phyloP scores from a whole-genome alignment of 2,888 invertebrate genomes.

The Tinea pellionella region DNA sequence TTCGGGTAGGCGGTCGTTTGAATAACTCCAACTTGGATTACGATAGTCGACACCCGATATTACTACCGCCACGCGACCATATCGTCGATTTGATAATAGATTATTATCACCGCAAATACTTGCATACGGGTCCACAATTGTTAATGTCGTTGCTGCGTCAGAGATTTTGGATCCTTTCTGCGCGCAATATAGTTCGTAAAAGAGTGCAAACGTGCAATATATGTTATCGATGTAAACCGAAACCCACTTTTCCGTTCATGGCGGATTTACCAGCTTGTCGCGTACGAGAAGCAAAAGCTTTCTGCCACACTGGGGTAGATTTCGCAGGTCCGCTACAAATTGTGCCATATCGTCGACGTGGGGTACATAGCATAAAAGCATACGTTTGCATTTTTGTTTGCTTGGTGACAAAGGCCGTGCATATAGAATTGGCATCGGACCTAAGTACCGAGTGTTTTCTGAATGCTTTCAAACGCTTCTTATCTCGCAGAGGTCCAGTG shows the following conservation, averaged over 20 bases:
- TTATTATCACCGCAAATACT: background rate
- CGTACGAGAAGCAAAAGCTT: background rate
- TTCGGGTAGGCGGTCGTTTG: constrained; percentile 9
- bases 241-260: background rate
- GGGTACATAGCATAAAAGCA: background rate
- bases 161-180: background rate
- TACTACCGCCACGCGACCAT: constrained; percentile 5
- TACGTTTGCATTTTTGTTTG: background rate
- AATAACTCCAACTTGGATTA: background rate
- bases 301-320: background rate
- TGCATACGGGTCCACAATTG: background rate
- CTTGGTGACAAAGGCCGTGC: constrained; percentile 17
- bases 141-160: background rate
- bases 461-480: constrained; percentile 18
- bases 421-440: constrained; percentile 18
- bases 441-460: constrained; percentile 17
- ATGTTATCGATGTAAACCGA: background rate
- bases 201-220: background rate
- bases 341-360: background rate
- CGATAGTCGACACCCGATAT: background rate
- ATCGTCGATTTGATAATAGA: background rate
- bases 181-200: background rate
- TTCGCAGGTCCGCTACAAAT: background rate
- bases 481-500: constrained; percentile 20
- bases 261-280: background rate